phyloP scores from a whole-genome alignment of 2,113 vertebrate species.

The Zingel zingel region DNA sequence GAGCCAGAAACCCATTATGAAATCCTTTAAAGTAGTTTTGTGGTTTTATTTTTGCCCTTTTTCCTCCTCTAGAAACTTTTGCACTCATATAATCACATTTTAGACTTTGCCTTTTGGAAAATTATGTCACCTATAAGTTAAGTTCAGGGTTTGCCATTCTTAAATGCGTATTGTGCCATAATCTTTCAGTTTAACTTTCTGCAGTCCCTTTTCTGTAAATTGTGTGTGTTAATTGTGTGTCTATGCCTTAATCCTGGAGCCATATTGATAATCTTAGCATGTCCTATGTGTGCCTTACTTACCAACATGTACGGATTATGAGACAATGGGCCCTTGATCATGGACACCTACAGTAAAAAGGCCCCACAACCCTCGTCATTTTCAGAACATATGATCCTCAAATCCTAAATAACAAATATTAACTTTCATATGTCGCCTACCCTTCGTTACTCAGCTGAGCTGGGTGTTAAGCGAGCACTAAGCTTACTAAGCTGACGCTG shows the following conservation, averaged over 20 bases:
- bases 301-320: conserved; percentile 11
- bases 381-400: not conserved
- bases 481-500: conserved; percentile 60
- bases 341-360: not conserved
- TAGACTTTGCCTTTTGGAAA: not conserved
- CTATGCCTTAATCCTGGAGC: conserved; percentile 48
- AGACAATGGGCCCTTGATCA: not conserved
- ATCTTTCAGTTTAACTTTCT: conserved; percentile 46
- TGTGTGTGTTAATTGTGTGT: conserved; percentile 34
- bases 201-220: conserved; percentile 1
- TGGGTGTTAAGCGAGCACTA: conserved; percentile 43
- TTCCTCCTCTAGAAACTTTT: conserved; percentile 7
- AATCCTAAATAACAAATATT: conserved; percentile 30
- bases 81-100: conserved; percentile 8
- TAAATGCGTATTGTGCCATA: not conserved
- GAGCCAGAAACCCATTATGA: conserved; percentile 17
- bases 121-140: conserved; percentile 4
- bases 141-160: not conserved
- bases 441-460: conserved; percentile 38
- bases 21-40: conserved; percentile 30
- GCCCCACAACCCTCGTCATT: not conserved
- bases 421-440: conserved; percentile 10
- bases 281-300: conserved; percentile 30
- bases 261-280: conserved; percentile 40
- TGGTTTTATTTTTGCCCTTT: conserved; percentile 15